Conservation (phyloP, 2,113 vertebrate species). For the Chionodraco myersi region DNA sequence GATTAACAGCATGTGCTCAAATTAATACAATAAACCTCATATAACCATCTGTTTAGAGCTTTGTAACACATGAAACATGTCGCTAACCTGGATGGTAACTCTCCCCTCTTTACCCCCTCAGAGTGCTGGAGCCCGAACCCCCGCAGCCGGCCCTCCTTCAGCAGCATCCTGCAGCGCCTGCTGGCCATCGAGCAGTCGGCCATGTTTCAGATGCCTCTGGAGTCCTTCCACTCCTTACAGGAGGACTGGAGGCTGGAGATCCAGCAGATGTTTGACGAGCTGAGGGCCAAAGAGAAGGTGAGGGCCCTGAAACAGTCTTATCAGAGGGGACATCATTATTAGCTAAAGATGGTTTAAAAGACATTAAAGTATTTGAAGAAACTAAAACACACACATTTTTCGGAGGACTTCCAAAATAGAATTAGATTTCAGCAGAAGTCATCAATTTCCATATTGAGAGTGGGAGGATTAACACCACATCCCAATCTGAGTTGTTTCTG, state of each 20-base stretch:
- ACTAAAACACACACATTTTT: background rate
- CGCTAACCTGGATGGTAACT: background rate
- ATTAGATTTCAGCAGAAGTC: background rate
- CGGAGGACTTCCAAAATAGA: no score
- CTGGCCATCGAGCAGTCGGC: conserved; percentile 90
- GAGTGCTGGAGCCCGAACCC: conserved; percentile 93
- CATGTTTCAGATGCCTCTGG: conserved; percentile 94
- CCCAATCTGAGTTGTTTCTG: conserved; percentile 40
- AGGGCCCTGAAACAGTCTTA: background rate
- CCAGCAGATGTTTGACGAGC: conserved; percentile 93
- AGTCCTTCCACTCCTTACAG: conserved; percentile 92
- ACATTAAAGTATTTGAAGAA: background rate
- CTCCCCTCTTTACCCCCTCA: conserved; percentile 49
- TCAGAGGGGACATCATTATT: background rate
- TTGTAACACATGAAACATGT: background rate
- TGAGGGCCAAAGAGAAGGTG: conserved; percentile 93
- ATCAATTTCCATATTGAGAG: conserved; percentile 8
- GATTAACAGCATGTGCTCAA: background rate
- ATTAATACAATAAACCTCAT: background rate
- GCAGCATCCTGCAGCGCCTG: conserved; percentile 86
- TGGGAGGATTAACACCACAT: conserved; percentile 33
- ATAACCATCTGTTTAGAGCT: background rate
- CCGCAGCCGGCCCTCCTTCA: conserved; percentile 87
- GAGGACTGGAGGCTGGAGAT: conserved; percentile 94
- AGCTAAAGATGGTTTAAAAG: background rate